These are phyloP conservation scores for Rostrhamus sociabilis DNA, from an alignment of 2,797 vertebrate genomes.

Conservation along the genomic window DNA sequence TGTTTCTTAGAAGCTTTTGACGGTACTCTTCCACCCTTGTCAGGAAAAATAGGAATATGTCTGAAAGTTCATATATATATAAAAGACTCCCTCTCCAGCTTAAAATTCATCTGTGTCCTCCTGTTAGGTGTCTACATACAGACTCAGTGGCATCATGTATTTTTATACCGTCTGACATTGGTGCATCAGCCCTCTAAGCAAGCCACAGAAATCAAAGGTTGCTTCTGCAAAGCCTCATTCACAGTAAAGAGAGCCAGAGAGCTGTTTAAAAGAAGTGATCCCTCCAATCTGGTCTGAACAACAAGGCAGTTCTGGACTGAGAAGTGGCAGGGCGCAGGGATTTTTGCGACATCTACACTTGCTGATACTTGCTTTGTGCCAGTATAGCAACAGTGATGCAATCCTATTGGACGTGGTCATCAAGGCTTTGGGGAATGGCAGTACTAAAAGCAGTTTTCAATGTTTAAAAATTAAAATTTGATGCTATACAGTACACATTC, in stretches of 20 bases:
- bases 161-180: background rate
- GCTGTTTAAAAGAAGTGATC: background rate
- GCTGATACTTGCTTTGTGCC: background rate
- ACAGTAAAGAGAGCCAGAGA: background rate
- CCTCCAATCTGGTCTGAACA: background rate
- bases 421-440: background rate
- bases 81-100: background rate
- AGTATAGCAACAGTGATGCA: background rate
- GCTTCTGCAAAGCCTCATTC: background rate
- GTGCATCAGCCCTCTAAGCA: background rate
- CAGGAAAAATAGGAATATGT: constrained; percentile 13
- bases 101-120: background rate
- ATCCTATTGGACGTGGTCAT: background rate
- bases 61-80: constrained; percentile 1
- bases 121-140: background rate
- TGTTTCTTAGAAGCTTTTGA: constrained; percentile 38
- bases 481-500: background rate
- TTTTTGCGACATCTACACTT: background rate
- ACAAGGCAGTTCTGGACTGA: background rate
- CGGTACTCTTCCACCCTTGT: background rate
- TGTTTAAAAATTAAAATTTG: background rate
- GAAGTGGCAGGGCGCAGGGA: background rate
- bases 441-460: background rate
- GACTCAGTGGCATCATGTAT: background rate
- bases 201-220: background rate